Evolutionary conservation across 2,113 vertebrate species (phyloP).

Genomic region (Cyanoramphus novaezelandiae): DNA sequence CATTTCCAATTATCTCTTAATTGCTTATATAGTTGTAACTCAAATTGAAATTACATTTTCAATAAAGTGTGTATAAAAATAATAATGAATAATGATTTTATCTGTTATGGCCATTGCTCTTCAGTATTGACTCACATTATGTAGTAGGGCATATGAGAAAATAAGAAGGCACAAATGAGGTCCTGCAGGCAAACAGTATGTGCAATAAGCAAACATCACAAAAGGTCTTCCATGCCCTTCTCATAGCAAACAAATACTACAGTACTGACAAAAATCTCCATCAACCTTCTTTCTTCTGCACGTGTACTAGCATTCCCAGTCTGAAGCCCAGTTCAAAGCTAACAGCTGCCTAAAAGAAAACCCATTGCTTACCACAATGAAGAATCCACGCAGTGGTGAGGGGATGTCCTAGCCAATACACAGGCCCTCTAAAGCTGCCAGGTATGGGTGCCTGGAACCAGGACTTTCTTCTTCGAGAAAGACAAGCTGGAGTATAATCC

Average conservation of each 20-base stretch:
- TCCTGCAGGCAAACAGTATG: background rate
- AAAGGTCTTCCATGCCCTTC: background rate
- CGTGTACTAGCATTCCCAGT: background rate
- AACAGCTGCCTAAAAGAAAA: background rate
- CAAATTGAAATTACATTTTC: background rate
- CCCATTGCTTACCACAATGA: background rate
- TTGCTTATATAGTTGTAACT: background rate
- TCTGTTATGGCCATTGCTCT: background rate
- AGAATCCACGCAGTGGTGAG: accelerated
- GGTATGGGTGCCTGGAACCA: background rate
- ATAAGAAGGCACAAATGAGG: background rate
- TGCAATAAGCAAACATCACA: background rate
- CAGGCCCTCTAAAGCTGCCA: background rate
- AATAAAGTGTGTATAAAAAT: background rate
- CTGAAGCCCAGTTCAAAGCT: background rate
- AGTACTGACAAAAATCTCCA: background rate
- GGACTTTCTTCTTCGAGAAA: background rate
- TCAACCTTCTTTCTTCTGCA: background rate
- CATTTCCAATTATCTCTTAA: background rate
- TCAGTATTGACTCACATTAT: background rate
- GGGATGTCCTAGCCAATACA: background rate
- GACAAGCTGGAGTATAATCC: background rate
- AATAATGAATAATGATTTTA: background rate
- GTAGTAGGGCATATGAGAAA: background rate
- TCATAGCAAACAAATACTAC: background rate